Evolutionary conservation across 2,888 invertebrate species (phyloP).

Genomic region (Congeria kusceri): DNA sequence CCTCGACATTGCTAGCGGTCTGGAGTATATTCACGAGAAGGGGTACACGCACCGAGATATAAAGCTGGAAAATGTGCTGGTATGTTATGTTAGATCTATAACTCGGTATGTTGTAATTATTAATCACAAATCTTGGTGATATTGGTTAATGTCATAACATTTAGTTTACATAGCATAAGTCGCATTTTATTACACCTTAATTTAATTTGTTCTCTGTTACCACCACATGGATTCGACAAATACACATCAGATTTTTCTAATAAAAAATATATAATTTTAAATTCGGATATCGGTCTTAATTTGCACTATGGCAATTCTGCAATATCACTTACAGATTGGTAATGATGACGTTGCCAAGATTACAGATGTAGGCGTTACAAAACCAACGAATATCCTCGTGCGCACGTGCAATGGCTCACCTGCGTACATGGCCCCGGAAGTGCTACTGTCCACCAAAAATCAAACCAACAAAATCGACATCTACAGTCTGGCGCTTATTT

Average conservation of each 20-base stretch:
- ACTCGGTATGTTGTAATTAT: too few species aligned
- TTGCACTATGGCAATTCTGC: too few species aligned
- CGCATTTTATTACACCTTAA: too few species aligned
- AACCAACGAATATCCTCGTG: constrained; percentile 67
- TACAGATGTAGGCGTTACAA: constrained; percentile 79
- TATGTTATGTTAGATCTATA: constrained; percentile 59
- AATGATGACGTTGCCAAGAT: constrained; percentile 64
- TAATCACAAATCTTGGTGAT: too few species aligned
- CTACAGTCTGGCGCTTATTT: constrained; percentile 68
- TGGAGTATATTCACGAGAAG: constrained; percentile 77
- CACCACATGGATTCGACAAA: too few species aligned
- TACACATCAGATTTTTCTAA: too few species aligned
- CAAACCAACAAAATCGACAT: constrained; percentile 74
- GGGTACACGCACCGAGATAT: constrained; percentile 81
- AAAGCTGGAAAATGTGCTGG: constrained; percentile 81
- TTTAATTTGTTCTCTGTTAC: too few species aligned
- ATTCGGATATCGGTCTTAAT: too few species aligned
- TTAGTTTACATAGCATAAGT: too few species aligned
- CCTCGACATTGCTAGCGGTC: constrained; percentile 68
- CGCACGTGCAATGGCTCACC: constrained; percentile 72
- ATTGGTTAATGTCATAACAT: too few species aligned
- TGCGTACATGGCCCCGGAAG: constrained; percentile 78
- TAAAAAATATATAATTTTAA: too few species aligned
- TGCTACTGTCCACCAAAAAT: constrained; percentile 60
- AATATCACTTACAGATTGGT: constrained; percentile 7